These are phyloP conservation scores for Stenurella melanura DNA, from an alignment of 2,888 invertebrate species.

Conservation along the genomic window DNA sequence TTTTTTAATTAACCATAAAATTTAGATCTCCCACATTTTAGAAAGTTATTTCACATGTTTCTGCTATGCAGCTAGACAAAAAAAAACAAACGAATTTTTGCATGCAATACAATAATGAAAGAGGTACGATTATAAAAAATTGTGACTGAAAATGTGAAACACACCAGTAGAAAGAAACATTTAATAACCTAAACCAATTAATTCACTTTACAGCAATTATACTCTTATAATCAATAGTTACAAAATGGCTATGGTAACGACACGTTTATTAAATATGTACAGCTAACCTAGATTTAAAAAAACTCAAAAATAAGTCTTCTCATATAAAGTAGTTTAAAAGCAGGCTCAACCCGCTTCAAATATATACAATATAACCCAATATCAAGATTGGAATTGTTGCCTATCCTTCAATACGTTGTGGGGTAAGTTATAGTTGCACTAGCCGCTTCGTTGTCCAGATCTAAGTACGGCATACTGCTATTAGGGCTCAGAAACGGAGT, in stretches of 20 bases:
- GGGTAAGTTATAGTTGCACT: conserved; percentile 54
- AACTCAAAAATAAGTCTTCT: conserved; percentile 7
- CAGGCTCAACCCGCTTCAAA: background rate
- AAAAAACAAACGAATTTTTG: too few species aligned
- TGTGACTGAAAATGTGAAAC: background rate
- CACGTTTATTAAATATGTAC: conserved; percentile 18
- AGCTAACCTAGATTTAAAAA: conserved; percentile 18
- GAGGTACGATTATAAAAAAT: background rate
- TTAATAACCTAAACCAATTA: background rate
- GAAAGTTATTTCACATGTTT: too few species aligned
- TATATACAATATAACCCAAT: background rate
- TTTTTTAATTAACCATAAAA: too few species aligned
- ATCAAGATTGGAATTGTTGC: too few species aligned
- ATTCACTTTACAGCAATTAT: background rate
- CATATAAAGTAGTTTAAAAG: conserved; percentile 19
- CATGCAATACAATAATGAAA: background rate
- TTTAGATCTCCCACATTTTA: too few species aligned
- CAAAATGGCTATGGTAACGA: conserved; percentile 27
- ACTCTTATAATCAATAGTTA: background rate
- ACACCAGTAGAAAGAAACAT: background rate
- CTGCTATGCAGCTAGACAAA: background rate
- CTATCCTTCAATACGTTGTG: conserved; percentile 40
- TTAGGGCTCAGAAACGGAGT: conserved; percentile 50
- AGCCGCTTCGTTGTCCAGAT: conserved; percentile 68
- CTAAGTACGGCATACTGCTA: conserved; percentile 66